Conservation (phyloP, 2,797 vertebrate genomes). For the Myiotriccus ornatus region DNA sequence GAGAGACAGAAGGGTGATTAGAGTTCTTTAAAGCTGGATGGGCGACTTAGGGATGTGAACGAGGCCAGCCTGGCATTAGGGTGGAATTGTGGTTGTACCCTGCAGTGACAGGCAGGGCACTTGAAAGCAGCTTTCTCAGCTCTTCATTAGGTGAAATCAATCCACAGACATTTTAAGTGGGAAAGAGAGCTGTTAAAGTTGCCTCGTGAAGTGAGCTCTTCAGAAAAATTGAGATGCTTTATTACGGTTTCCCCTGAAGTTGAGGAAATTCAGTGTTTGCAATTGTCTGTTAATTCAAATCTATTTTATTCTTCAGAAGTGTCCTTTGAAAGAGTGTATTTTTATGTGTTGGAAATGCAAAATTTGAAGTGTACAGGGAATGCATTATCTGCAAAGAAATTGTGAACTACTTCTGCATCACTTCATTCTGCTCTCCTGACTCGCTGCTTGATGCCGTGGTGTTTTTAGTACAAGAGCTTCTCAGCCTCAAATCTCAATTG, state of each 20-base stretch:
- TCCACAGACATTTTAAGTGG: accelerated
- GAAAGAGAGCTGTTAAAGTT: background rate
- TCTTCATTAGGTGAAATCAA: background rate
- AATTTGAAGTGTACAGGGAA: background rate
- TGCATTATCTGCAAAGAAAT: background rate
- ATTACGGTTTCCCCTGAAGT: background rate
- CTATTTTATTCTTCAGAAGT: background rate
- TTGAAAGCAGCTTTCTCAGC: background rate
- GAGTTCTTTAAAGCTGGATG: background rate
- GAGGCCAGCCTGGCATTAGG: background rate
- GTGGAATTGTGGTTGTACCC: background rate
- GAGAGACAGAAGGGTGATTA: background rate
- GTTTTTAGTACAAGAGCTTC: background rate
- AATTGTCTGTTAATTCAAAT: background rate
- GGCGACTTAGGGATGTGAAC: background rate
- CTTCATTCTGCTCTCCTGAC: background rate
- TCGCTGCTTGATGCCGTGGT: background rate
- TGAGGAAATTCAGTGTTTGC: background rate
- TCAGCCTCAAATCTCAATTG: background rate
- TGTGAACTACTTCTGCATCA: background rate
- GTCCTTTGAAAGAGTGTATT: background rate
- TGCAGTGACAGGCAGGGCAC: background rate
- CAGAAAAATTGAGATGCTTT: background rate
- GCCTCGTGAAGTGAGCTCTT: background rate
- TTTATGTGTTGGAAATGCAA: background rate